phyloP scores from a whole-genome alignment of 2,797 vertebrate species.

The Erethizon dorsatum region DNA sequence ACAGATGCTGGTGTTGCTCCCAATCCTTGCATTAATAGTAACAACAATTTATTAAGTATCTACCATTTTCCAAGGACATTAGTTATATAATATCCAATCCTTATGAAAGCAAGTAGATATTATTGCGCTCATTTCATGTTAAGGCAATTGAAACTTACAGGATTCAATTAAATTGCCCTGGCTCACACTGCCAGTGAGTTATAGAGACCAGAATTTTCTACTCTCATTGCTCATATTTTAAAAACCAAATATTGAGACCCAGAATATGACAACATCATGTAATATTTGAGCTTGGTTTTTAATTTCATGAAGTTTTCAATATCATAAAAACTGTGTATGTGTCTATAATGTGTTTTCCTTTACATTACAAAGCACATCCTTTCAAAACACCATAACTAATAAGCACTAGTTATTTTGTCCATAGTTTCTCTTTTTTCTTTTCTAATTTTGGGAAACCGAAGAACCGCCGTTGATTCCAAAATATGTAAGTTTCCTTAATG shows the following conservation, averaged over 20 bases:
- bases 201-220: background rate
- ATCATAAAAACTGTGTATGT: background rate
- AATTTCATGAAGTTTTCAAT: background rate
- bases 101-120: background rate
- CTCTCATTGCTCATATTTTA: background rate
- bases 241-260: background rate
- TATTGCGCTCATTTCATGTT: background rate
- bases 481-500: background rate
- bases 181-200: background rate
- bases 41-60: background rate
- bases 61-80: background rate
- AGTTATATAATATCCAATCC: background rate
- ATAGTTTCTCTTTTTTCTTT: background rate
- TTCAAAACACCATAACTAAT: constrained; percentile 32
- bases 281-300: constrained; percentile 14
- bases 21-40: background rate
- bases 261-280: background rate
- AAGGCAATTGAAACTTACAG: background rate
- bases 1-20: background rate
- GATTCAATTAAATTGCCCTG: background rate
- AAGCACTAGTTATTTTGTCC: background rate
- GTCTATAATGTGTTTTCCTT: background rate
- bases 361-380: background rate
- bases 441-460: background rate
- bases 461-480: background rate